Evolutionary conservation across 2,113 vertebrate genomes (phyloP), one percentile per base, ranked within the genome.

Genomic region (Isurus oxyrinchus): DNA sequence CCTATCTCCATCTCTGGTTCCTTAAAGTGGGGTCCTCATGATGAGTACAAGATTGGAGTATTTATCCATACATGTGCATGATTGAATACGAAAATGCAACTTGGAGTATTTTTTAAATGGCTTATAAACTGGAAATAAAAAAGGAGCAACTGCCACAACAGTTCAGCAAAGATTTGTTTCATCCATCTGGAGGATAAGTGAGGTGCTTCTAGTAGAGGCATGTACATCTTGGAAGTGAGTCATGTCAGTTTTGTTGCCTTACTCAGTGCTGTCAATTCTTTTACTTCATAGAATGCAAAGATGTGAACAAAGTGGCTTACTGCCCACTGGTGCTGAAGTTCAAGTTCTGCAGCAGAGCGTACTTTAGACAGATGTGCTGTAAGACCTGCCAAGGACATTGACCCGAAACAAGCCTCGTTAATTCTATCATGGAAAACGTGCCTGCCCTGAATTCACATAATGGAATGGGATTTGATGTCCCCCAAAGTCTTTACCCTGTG

Each of bases 281-380:
- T 97, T 96, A 96, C 97, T 97, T 95, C 63, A 49, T 98, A 99
- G 99, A 99, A 98, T 99, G 99, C 98, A 99, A 99, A 98, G 99
- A 99, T 97, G 99, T 99, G 97, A 99, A 99, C 98, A 99, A 99
- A 98, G 99, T 99, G 98, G 99, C 99, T 5, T 99, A 99, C 97
- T 99, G 99, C 98, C 99, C 99, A 96, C 98, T 99, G 98, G 99
- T 99, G 97, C 98, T 99, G 97, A 99, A 99, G 98, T 99, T 99
- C 98, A 99, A 99, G 97, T 99, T 99, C 98, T 99, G 99, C 98
- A 99, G 98, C 97, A 98, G 99, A 96, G 99, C 99, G 53, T 99
- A 99, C 98, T 99, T 99, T 98, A 99, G 99, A 98, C 99, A 99
- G 98, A 99, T 99, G 99, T 99, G 99, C 98, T 99, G 99, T 98